These are phyloP conservation scores for Drosophila azteca DNA, from an alignment of 1,140 invertebrate genomes.

Conservation along the genomic window DNA sequence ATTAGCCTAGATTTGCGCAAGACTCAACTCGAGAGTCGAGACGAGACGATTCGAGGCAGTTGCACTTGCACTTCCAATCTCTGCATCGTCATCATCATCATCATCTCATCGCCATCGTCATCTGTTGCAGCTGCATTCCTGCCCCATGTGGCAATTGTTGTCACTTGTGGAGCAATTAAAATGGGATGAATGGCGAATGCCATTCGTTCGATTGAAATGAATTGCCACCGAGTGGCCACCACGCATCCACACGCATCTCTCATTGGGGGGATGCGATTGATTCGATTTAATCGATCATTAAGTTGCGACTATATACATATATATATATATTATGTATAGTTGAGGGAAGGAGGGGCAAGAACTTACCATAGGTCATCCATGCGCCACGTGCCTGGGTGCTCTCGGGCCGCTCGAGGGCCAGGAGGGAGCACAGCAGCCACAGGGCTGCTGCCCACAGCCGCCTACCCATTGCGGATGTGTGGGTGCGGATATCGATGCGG, in stretches of 20 bases:
- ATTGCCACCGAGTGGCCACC: conserved; percentile 46
- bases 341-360: neutral
- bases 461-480: conserved; percentile 51
- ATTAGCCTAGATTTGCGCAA: conserved; percentile 77
- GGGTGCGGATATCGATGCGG: conserved; percentile 12
- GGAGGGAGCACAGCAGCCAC: conserved; percentile 67
- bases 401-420: conserved; percentile 30
- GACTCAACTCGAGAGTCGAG: conserved; percentile 9
- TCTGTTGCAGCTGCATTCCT: conserved; percentile 22
- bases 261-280: no score
- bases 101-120: conserved; percentile 7
- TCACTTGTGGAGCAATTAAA: conserved; percentile 73
- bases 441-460: conserved; percentile 54
- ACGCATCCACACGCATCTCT: conserved; percentile 8
- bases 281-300: neutral
- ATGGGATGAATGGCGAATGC: conserved; percentile 39
- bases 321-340: no score
- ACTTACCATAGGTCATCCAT: conserved; percentile 59
- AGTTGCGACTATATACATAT: no score
- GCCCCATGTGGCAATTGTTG: conserved; percentile 56
- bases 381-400: conserved; percentile 35
- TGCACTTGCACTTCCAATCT: conserved; percentile 52
- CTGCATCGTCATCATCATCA: conserved; percentile 47
- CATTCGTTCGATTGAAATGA: conserved; percentile 67
- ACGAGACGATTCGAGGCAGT: conserved; percentile 11